Base-by-base conservation (phyloP, 2,113 vertebrate species). In the Ranitomeya variabilis region DNA sequence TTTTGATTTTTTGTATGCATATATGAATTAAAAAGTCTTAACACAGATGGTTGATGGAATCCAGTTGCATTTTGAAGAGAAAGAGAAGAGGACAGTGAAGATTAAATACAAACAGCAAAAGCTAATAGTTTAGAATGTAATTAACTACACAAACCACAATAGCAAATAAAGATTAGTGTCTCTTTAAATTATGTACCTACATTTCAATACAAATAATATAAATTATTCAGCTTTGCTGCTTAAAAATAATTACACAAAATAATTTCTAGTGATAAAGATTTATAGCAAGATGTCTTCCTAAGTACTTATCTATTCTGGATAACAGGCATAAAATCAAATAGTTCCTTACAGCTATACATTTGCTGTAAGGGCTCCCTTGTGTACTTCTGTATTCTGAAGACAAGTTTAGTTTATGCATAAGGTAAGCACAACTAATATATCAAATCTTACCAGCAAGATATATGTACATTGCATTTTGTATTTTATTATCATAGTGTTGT, bases 401-500 rank as follows among this genome's bases (percentile, higher is more conserved):
- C 80, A 66, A 67, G 59, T 88, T 74, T 76, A 76, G 80, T 83
- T 88, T 88, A 88, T 88, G 87, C 71, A 67, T 52, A 66, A 83
- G 57, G 80, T 78, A 88, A 77, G 80, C 80, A 55, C 71, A 83
- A 83, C 57, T 66, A 88, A 88, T 88, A 88, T 77, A 88, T 88
- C 87, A 88, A 66, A 88, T 76, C 57, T 62, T 77, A 73, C 80
- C 52, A 88, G 67, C 76, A 74, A 78, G 71, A 88, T 88, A 88
- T 83, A 88, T 88, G 80, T 45, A 83, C 81, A 83, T 88, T 83
- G 87, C 69, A 88, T 83, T 83, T 88, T 88, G 87, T 88, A 83
- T 88, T 88, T 88, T 88, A 88, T 88, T 88, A 88, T 88, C 80
- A 83, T 71, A 88, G 71, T 83, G 71, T 88, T 88, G 87, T 88